Base-by-base conservation (phyloP, 2,888 invertebrate species). In the Philhelius pedissequus region DNA sequence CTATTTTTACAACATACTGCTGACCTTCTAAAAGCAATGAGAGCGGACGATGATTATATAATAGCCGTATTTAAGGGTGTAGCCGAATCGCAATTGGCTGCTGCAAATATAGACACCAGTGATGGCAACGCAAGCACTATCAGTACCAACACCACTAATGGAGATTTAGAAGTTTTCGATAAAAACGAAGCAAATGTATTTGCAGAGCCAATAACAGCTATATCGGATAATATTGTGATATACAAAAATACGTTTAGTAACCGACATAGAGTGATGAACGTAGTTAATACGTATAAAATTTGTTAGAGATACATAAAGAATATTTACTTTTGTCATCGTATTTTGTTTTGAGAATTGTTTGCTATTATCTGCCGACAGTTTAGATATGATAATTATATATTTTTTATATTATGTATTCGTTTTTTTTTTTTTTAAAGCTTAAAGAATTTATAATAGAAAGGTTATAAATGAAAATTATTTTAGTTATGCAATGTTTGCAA, bases 101-200 rank as follows among this genome's bases (percentile, higher is more conserved):
- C 83, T 13, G 79, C 71, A 20, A 58, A 69, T 32, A 79, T 88
- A 8, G 88, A 89, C 54, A 76, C 38, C 18, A 68, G 40, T 30
- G 79, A 76, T 77, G 73, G 86, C 1, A 81, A 78, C 52, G 78
- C 48, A 48, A 86, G 62, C 15, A 48, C 25, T 6, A 76, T 45
- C 11, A 73, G 78, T 27, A 78, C 32, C 30, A 60, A 69, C 4
- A 81, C 54, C 13, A 13, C 56, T 60, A 35, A 43, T 2, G 40
- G 27, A 15, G 88, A 88, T 56, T 83, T 87, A 1, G 89, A 90
- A 22, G 83, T 91, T 13, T 91, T 91, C 66, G 90, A 91, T 68
- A 89, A 89, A 60, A 89, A 89, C 73, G 91, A 91, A 64, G 81
- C 88, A 9, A 91, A 91, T 83, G 87, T 88, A 3, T 91, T 89